These are phyloP conservation scores for Spisula subtruncata DNA, from an alignment of 2,888 invertebrate species.

Conservation along the genomic window DNA sequence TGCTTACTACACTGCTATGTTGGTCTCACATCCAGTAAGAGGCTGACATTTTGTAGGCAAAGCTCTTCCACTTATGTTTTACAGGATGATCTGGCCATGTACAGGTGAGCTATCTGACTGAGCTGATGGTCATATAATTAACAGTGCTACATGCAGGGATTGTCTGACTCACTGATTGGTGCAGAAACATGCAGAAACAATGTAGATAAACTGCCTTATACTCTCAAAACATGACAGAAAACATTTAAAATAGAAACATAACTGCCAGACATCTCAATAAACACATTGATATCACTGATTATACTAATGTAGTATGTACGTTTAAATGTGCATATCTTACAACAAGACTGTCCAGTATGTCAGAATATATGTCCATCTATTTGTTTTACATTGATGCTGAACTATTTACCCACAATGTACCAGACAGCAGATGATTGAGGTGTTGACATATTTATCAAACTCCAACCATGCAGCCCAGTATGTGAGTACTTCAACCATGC, in stretches of 20 bases:
- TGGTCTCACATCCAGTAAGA: too few relatives aligned
- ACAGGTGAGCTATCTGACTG: too few relatives aligned
- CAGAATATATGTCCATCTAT: neutral
- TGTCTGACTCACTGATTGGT: neutral
- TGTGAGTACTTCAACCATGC: too few relatives aligned
- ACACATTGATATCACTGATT: neutral
- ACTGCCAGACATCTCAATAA: neutral
- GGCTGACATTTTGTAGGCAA: too few relatives aligned
- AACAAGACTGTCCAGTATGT: neutral
- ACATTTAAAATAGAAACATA: slow-evolving; percentile 22
- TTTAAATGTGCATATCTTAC: slow-evolving; percentile 29
- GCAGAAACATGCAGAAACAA: slow-evolving; percentile 17
- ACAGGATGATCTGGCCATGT: too few relatives aligned
- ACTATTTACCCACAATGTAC: neutral
- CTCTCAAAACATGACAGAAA: neutral
- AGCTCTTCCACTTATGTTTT: too few relatives aligned
- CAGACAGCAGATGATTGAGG: neutral
- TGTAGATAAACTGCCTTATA: neutral
- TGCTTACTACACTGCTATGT: too few relatives aligned
- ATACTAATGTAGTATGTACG: slow-evolving; percentile 23
- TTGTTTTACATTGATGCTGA: neutral
- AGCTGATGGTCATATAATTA: neutral
- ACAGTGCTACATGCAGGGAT: too few relatives aligned
- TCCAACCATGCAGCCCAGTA: too few relatives aligned
- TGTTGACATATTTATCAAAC: neutral